These are phyloP conservation scores for Ceramica pisi DNA, from an alignment of 2,888 invertebrate species.

Conservation along the genomic window DNA sequence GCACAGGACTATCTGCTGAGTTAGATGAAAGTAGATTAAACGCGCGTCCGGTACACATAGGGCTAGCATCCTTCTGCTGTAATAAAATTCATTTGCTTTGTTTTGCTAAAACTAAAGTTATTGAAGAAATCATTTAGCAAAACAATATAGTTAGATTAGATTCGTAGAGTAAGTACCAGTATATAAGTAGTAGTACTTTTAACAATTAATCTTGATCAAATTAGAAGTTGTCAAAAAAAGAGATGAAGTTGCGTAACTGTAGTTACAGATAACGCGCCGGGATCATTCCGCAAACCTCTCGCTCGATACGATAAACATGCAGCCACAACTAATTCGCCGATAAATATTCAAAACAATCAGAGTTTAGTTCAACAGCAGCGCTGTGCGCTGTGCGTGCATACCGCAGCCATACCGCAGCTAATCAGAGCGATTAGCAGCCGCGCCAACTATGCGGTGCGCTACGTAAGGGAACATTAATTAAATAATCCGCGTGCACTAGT, in stretches of 20 bases:
- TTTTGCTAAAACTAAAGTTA: background rate
- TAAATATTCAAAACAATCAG: background rate
- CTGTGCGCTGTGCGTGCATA: background rate
- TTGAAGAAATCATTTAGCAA: background rate
- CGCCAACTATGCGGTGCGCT: background rate
- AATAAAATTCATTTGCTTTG: conserved; percentile 4
- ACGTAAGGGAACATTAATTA: background rate
- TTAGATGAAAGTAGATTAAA: conserved; percentile 1
- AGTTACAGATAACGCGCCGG: background rate
- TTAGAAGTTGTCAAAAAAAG: too few species aligned
- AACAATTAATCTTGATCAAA: too few species aligned
- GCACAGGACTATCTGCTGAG: background rate
- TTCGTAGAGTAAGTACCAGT: too few species aligned
- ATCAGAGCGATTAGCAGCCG: background rate
- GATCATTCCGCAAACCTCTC: background rate
- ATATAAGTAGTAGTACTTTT: too few species aligned
- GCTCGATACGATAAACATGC: background rate
- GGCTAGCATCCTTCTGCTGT: background rate
- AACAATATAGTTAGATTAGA: background rate
- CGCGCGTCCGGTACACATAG: background rate
- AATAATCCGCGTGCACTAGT: background rate
- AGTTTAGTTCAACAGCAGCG: conserved; percentile 6
- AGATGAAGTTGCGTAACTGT: too few species aligned
- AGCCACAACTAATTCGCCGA: background rate
- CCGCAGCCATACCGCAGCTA: conserved; percentile 1